Percentiles rank a stretch among this genome's conserved stretches.
phyloP scores from a whole-genome alignment of 2,797 vertebrate species.

The Macropodus opercularis region DNA sequence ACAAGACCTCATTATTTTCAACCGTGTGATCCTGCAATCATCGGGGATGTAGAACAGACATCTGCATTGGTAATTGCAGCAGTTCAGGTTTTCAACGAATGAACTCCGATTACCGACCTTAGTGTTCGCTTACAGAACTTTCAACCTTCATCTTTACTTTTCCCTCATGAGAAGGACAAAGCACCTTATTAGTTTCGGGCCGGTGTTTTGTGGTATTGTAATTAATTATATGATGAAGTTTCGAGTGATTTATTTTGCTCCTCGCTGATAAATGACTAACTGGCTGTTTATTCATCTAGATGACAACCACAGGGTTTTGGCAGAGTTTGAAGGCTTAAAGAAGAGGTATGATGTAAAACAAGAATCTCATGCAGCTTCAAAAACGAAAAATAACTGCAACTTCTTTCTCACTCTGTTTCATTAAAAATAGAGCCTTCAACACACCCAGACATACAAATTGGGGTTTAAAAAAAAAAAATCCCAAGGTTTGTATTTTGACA shows the following conservation, averaged over 20 bases:
- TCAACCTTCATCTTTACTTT: constrained; percentile 26
- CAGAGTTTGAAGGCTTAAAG: constrained; percentile 16
- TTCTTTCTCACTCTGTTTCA: background rate
- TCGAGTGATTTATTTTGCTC: constrained; percentile 19
- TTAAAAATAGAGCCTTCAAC: constrained; percentile 2
- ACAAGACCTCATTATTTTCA: constrained; percentile 78
- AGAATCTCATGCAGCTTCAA: constrained; percentile 13
- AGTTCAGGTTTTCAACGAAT: constrained; percentile 52
- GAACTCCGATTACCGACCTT: constrained; percentile 15
- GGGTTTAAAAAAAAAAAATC: background rate
- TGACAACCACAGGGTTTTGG: background rate
- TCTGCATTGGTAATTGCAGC: constrained; percentile 68
- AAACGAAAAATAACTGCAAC: background rate
- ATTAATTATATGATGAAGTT: constrained; percentile 13
- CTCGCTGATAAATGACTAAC: background rate
- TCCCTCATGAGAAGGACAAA: constrained; percentile 8
- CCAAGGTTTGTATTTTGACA: constrained; percentile 22
- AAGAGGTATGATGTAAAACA: constrained; percentile 19
- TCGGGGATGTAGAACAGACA: constrained; percentile 60
- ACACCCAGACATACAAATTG: constrained; percentile 11
- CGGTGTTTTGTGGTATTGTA: constrained; percentile 16
- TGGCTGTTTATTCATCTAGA: constrained; percentile 11
- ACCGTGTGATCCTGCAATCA: constrained; percentile 68
- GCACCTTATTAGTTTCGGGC: constrained; percentile 4
- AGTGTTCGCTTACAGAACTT: constrained; percentile 13